These are phyloP conservation scores for Australoheros facetus DNA, from an alignment of 2,797 vertebrate species.

Conservation along the genomic window DNA sequence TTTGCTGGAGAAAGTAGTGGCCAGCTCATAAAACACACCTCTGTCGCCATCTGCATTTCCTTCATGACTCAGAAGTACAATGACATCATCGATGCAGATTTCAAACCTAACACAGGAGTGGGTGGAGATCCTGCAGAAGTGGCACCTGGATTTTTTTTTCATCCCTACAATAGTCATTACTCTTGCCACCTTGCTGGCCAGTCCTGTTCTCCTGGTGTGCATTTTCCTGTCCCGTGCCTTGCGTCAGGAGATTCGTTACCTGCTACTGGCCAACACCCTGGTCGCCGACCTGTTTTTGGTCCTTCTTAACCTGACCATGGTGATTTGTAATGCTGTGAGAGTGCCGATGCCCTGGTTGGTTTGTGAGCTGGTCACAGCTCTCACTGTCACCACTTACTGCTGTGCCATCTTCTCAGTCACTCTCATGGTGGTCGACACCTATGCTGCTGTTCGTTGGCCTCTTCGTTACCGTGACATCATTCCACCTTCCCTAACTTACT, in stretches of 20 bases:
- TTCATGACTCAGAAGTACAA: background rate
- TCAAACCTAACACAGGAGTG: constrained; percentile 66
- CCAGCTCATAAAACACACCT: constrained; percentile 1
- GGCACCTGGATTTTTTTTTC: constrained; percentile 72
- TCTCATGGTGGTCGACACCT: constrained; percentile 84
- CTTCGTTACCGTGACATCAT: constrained; percentile 79
- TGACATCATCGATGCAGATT: constrained; percentile 29
- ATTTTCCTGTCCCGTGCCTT: constrained; percentile 74
- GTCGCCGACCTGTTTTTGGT: constrained; percentile 81
- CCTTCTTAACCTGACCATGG: constrained; percentile 71
- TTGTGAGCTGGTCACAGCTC: constrained; percentile 76
- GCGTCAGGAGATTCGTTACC: constrained; percentile 81
- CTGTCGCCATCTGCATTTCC: background rate
- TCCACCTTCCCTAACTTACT: constrained; percentile 62
- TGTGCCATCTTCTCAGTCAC: constrained; percentile 83
- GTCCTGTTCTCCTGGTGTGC: constrained; percentile 78
- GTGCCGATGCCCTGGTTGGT: constrained; percentile 54
- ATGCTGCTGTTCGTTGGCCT: constrained; percentile 83
- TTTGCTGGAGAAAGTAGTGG: constrained; percentile 2
- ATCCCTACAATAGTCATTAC: constrained; percentile 77
- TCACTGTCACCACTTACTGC: constrained; percentile 71
- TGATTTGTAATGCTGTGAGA: constrained; percentile 60
- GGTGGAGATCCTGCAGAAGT: constrained; percentile 53
- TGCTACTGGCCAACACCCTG: constrained; percentile 84
- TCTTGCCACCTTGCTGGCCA: constrained; percentile 71